Evolutionary conservation across 2,888 invertebrate species (phyloP).

Genomic region (Pristionchus entomophagus): DNA sequence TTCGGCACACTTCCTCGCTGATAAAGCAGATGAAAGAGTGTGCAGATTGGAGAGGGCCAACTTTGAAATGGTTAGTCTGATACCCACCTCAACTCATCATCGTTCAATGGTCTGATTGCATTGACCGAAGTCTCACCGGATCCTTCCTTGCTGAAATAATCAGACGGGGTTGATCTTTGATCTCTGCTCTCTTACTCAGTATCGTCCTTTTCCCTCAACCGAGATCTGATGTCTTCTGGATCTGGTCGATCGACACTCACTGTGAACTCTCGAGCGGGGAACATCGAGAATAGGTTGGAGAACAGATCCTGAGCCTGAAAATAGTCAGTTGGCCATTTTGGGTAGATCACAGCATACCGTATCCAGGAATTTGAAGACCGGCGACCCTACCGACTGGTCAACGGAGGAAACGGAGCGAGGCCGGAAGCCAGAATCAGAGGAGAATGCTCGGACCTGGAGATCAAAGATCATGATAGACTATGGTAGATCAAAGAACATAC

Average conservation of each 20-base stretch:
- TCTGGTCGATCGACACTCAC: conserved; percentile 23
- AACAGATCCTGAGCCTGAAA: conserved; percentile 49
- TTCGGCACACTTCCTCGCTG: too few species aligned
- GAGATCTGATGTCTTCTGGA: conserved; percentile 8
- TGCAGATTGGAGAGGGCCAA: too few species aligned
- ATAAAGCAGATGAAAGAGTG: too few species aligned
- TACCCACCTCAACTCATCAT: not conserved
- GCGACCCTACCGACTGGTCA: not conserved
- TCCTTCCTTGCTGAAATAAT: not conserved
- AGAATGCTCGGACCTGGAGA: conserved; percentile 25
- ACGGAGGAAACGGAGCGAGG: conserved; percentile 1
- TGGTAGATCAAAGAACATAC: not conserved
- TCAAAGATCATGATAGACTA: not conserved
- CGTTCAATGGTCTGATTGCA: not conserved
- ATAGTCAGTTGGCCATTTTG: not conserved
- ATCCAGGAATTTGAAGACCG: conserved; percentile 5
- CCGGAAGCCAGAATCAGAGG: not conserved
- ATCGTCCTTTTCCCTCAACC: not conserved
- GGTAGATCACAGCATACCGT: conserved; percentile 2
- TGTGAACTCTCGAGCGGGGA: conserved; percentile 31
- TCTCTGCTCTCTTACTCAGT: not conserved
- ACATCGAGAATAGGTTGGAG: conserved; percentile 44
- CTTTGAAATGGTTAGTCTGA: too few species aligned
- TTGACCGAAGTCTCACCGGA: not conserved
- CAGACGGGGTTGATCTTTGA: not conserved